These are phyloP conservation scores for Oncorhynchus mykiss DNA, from an alignment of 2,113 vertebrate species.

Conservation along the genomic window DNA sequence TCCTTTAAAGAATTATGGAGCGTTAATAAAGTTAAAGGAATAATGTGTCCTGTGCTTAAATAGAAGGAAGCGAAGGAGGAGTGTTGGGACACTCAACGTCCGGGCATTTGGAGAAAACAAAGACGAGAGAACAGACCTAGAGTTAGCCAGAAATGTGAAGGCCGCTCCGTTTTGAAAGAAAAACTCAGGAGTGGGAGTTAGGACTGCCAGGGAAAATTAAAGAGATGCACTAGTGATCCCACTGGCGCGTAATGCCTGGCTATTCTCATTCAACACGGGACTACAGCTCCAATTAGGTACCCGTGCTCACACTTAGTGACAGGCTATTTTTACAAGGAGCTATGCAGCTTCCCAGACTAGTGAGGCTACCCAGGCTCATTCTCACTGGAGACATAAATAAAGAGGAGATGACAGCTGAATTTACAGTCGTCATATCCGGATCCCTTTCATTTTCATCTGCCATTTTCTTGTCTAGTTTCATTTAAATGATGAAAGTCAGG, in stretches of 20 bases:
- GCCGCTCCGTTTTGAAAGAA: slow-evolving; percentile 25
- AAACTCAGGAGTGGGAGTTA: slow-evolving; percentile 28
- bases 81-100: slow-evolving; percentile 28
- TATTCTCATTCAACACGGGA: slow-evolving; percentile 35
- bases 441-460: slow-evolving; percentile 14
- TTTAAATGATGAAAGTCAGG: background rate
- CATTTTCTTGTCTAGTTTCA: background rate
- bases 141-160: slow-evolving; percentile 14
- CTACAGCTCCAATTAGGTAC: slow-evolving; percentile 39
- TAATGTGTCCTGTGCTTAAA: slow-evolving; percentile 58
- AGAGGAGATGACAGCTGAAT: slow-evolving; percentile 41
- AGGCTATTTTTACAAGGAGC: slow-evolving; percentile 47
- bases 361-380: slow-evolving; percentile 35
- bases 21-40: slow-evolving; percentile 70
- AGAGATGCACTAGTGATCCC: slow-evolving; percentile 24
- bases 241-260: slow-evolving; percentile 29
- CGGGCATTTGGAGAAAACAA: slow-evolving; percentile 33
- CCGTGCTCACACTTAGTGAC: slow-evolving; percentile 43
- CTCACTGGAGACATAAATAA: slow-evolving; percentile 40
- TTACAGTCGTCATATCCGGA: slow-evolving; percentile 31
- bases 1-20: slow-evolving; percentile 60
- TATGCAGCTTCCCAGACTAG: slow-evolving; percentile 6
- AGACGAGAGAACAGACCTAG: background rate
- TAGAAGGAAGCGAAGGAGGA: slow-evolving; percentile 42
- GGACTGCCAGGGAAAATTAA: slow-evolving; percentile 30